These are phyloP conservation scores for Rhinopomastus cyanomelas DNA, from an alignment of 2,113 vertebrate genomes.

Conservation along the genomic window DNA sequence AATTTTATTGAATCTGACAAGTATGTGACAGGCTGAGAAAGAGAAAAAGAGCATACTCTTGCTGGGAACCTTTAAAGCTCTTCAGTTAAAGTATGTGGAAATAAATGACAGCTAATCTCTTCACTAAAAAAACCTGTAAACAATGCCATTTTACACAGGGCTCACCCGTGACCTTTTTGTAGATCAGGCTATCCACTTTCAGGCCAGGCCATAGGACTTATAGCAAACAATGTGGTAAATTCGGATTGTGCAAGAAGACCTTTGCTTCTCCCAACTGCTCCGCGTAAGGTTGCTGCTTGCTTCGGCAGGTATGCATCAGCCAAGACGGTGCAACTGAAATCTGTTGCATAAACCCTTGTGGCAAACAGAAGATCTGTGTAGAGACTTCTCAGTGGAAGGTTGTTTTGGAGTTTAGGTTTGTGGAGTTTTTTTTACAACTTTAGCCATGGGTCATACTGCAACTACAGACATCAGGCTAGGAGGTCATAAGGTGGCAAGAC, in stretches of 20 bases:
- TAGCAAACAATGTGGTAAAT: conserved; percentile 50
- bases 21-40: conserved; percentile 92
- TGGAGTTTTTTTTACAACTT: neutral
- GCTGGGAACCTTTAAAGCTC: conserved; percentile 82
- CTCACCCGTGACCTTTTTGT: conserved; percentile 81
- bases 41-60: conserved; percentile 76
- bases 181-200: conserved; percentile 72
- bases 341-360: neutral
- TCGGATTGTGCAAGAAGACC: conserved; percentile 38
- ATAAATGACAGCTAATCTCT: conserved; percentile 96
- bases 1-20: conserved; percentile 98
- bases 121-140: conserved; percentile 93
- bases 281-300: neutral
- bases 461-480: conserved; percentile 15
- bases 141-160: conserved; percentile 90
- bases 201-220: conserved; percentile 54
- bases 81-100: conserved; percentile 85
- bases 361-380: neutral
- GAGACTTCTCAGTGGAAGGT: conserved; percentile 17
- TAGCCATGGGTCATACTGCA: neutral
- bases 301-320: neutral
- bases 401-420: neutral
- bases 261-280: conserved; percentile 42
- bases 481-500: conserved; percentile 2
- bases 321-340: neutral